phyloP scores from a whole-genome alignment of 2,888 invertebrate species.

The Seira sanloemensis region DNA sequence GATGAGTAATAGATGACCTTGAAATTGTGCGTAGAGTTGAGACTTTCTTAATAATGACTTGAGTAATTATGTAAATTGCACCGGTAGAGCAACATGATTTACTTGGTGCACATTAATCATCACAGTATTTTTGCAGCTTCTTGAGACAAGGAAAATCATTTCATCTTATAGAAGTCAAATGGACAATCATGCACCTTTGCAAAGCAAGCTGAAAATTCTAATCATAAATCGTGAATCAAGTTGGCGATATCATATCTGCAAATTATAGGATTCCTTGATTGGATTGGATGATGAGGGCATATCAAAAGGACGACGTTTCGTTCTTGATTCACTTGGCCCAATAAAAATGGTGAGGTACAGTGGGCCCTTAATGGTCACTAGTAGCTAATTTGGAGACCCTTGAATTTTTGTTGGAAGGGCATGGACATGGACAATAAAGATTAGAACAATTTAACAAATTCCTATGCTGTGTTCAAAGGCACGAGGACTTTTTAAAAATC shows the following conservation, averaged over 20 bases:
- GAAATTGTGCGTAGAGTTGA: slow-evolving; percentile 43
- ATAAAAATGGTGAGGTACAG: background rate
- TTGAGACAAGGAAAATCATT: background rate
- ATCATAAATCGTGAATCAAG: slow-evolving; percentile 1
- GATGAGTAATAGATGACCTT: slow-evolving; percentile 25
- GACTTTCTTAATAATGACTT: background rate
- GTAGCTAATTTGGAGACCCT: too few relatives aligned
- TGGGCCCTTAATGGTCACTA: too few relatives aligned
- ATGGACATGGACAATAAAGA: background rate
- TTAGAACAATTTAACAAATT: too few relatives aligned
- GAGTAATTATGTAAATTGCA: slow-evolving; percentile 31
- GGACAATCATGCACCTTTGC: background rate
- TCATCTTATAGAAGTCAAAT: background rate
- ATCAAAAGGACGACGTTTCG: background rate
- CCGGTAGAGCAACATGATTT: slow-evolving; percentile 14
- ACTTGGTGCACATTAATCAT: slow-evolving; percentile 10
- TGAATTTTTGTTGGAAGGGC: too few relatives aligned
- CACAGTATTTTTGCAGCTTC: background rate
- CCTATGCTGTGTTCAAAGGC: too few relatives aligned
- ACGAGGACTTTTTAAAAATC: too few relatives aligned
- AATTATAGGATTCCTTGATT: background rate
- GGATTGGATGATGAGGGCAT: background rate
- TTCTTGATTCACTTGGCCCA: background rate
- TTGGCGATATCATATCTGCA: slow-evolving; percentile 3
- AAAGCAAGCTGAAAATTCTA: too few relatives aligned